Evolutionary conservation across 2,113 vertebrate genomes (phyloP).

Genomic region (Charina bottae): DNA sequence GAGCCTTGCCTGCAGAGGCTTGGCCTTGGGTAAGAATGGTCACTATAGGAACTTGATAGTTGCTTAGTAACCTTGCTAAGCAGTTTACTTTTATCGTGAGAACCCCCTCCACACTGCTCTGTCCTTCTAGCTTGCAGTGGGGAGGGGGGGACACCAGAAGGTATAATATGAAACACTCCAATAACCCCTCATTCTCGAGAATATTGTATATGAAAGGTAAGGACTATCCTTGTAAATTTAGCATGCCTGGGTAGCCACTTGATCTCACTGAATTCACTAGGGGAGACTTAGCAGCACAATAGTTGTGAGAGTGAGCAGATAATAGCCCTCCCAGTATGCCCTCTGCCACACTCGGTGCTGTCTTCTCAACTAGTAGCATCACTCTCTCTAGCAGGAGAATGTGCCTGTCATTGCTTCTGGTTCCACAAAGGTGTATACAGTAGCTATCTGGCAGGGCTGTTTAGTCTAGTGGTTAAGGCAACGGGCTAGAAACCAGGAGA

Average conservation of each 20-base stretch:
- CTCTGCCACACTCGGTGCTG: neutral
- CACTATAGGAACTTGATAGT: neutral
- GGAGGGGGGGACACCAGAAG: neutral
- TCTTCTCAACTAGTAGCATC: neutral
- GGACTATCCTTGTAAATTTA: neutral
- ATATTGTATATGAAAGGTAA: neutral
- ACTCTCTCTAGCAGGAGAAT: neutral
- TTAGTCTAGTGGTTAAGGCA: no score
- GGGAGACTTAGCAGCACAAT: neutral
- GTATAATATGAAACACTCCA: neutral
- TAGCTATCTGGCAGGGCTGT: neutral
- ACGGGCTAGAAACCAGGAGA: no score
- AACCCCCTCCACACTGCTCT: neutral
- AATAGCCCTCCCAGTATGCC: neutral
- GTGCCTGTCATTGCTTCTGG: neutral
- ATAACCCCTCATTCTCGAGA: neutral
- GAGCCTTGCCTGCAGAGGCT: neutral
- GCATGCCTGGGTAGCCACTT: neutral
- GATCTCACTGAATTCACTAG: neutral
- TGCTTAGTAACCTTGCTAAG: neutral
- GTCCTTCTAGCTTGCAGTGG: neutral
- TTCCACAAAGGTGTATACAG: neutral
- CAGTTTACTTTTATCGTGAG: neutral
- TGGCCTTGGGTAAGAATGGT: neutral
- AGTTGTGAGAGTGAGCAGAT: neutral